Base-by-base conservation (phyloP, 2,113 vertebrate species). In the Macroglossus sobrinus region DNA sequence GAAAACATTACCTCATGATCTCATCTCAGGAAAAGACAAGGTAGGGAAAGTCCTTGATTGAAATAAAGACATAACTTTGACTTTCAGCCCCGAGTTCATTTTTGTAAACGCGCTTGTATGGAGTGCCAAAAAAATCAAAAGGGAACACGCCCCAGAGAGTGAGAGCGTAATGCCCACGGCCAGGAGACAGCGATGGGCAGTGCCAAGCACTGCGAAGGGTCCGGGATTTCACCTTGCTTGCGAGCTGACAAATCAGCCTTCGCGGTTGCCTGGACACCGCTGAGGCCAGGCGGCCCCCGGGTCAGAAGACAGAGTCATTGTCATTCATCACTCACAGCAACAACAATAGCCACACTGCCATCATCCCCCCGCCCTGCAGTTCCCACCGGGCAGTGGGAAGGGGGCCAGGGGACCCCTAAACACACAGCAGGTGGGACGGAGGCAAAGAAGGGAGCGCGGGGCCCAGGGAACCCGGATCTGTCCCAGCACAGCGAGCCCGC, bases 41-140 rank as follows among this genome's bases (percentile, higher is more conserved):
- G 10, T 53, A 3, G 18, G 47, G 22, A n/a, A 79, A 85, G 59
- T 76, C 66, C 71, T 66, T 64, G 30, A 45, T 78, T 22, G 68
- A 92, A 87, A 66, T 33, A 79, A 64, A 87, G n/a, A 57, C n/a
- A 45, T 30, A 12, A 19, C n/a, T 64, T 94, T 75, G 4, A 86
- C n/a, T 72, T 96, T 87, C 30, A 86, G 22, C 14, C 45, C 28
- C 85, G 14, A 78, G 30, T 45, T 86, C 16, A 35, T n/a, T 93
- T 96, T 89, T 86, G 75, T 68, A 47, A 61, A 64, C 11, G 2
- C 91, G 57, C 9, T 64, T 69, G n/a, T 81, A 18, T 43, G 28
- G 19, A 69, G 19, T 50, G 26, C 7, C 35, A 53, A 40, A 63
- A 63, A 61, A 55, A 15, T 16, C 30, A 43, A 72, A 38, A 82